phyloP scores from a whole-genome alignment of 1,140 invertebrate species.

The Asobara japonica region DNA sequence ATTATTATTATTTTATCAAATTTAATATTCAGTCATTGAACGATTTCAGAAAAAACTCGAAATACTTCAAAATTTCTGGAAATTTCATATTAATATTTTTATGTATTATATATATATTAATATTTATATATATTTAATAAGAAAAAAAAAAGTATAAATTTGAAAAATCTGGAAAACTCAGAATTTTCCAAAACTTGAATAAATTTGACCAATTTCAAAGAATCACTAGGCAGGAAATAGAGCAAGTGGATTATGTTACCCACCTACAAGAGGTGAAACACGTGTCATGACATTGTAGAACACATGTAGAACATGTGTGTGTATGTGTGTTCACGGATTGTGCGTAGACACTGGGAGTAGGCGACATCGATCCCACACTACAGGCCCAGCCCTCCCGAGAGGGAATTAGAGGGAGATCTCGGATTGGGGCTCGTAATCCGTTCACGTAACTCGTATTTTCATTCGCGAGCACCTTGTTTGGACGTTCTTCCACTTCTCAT shows the following conservation, averaged over 20 bases:
- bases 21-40: too few species aligned
- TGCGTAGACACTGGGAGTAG: neutral
- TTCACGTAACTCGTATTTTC: conserved; percentile 15
- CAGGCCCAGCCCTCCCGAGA: neutral
- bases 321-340: neutral
- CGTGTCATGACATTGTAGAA: too few species aligned
- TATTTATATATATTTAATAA: too few species aligned
- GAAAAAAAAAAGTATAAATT: neutral
- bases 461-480: neutral
- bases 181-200: too few species aligned
- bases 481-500: neutral
- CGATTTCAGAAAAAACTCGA: too few species aligned
- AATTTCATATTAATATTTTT: too few species aligned
- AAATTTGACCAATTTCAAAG: too few species aligned
- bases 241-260: conserved; percentile 7
- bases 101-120: too few species aligned
- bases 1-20: too few species aligned
- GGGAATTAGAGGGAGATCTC: neutral
- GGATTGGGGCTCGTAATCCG: neutral
- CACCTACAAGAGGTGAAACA: neutral
- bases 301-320: neutral
- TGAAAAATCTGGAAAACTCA: neutral
- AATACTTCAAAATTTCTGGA: too few species aligned
- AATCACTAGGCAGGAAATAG: neutral
- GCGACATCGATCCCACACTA: neutral